A percentile compares a stretch with the other conserved stretches of the same genome.
phyloP scores from a whole-genome alignment of 2,797 vertebrate genomes.

The Phrynocephalus forsythii region DNA sequence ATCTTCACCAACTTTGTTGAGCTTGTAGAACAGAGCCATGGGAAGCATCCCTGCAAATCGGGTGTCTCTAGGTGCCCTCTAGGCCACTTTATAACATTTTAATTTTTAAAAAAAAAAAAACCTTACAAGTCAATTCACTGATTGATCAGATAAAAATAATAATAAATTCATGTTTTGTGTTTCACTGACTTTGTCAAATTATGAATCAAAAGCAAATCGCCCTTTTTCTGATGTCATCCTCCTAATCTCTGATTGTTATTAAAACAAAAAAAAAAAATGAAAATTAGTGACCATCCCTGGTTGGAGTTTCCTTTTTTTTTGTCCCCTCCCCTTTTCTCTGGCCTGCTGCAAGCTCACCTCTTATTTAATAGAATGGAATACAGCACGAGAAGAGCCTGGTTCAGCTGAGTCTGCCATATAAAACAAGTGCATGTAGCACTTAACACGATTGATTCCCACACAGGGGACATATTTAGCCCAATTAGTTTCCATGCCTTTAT shows the following conservation, averaged over 20 bases:
- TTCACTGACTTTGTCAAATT: no score
- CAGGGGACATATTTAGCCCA: constrained; percentile 19
- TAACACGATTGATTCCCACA: accelerated
- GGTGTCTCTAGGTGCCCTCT: no score
- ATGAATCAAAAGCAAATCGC: no score
- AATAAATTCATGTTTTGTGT: no score
- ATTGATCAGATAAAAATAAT: no score
- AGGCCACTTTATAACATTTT: no score
- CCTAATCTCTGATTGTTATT: background rate
- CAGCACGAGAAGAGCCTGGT: background rate
- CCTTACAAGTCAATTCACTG: no score
- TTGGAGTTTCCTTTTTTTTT: background rate
- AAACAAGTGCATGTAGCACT: background rate
- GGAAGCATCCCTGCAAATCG: no score
- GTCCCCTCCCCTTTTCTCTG: background rate
- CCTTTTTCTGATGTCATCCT: no score
- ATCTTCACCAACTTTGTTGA: no score
- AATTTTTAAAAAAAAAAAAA: no score
- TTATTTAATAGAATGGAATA: background rate
- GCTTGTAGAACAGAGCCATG: no score
- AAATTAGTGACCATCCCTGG: background rate
- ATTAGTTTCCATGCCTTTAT: background rate
- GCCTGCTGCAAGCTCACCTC: background rate
- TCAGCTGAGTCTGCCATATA: background rate
- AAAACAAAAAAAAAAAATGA: background rate